Conservation (phyloP, 1,140 invertebrate species). For the Luehdorfia chinensis region DNA sequence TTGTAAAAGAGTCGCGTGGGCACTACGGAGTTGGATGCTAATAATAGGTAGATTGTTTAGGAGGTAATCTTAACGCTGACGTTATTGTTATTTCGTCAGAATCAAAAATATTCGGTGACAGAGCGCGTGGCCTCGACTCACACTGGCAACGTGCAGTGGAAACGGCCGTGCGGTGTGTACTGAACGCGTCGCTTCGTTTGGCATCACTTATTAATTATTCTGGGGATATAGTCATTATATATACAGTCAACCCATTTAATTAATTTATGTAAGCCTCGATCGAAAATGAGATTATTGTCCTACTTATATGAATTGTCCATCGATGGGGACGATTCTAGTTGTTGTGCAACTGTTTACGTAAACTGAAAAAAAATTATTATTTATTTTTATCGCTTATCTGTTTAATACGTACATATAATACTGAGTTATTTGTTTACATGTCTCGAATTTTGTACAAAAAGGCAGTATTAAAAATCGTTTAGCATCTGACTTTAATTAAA, state of each 20-base stretch:
- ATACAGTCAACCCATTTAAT: not conserved
- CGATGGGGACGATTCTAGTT: too few relatives aligned
- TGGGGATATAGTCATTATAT: not conserved
- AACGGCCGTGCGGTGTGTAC: slow-evolving; percentile 25
- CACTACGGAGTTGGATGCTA: slow-evolving; percentile 65
- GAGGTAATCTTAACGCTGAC: slow-evolving; percentile 65
- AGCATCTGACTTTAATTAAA: too few relatives aligned
- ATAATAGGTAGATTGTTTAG: slow-evolving; percentile 68
- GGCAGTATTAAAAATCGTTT: too few relatives aligned
- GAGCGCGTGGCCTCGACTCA: slow-evolving; percentile 54
- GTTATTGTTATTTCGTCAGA: slow-evolving; percentile 62
- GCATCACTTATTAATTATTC: not conserved
- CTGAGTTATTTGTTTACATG: too few relatives aligned
- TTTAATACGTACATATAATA: too few relatives aligned
- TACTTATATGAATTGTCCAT: not conserved
- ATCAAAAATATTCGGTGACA: slow-evolving; percentile 63
- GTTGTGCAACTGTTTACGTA: too few relatives aligned
- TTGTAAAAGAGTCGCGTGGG: slow-evolving; percentile 45
- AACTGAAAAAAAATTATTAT: too few relatives aligned
- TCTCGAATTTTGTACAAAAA: too few relatives aligned
- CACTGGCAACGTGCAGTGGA: slow-evolving; percentile 28
- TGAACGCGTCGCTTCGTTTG: slow-evolving; percentile 20
- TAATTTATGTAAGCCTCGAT: not conserved
- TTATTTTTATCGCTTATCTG: too few relatives aligned
- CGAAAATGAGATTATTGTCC: not conserved